Conservation (phyloP, 1,140 invertebrate species). For the Drosophila mojavensis region DNA sequence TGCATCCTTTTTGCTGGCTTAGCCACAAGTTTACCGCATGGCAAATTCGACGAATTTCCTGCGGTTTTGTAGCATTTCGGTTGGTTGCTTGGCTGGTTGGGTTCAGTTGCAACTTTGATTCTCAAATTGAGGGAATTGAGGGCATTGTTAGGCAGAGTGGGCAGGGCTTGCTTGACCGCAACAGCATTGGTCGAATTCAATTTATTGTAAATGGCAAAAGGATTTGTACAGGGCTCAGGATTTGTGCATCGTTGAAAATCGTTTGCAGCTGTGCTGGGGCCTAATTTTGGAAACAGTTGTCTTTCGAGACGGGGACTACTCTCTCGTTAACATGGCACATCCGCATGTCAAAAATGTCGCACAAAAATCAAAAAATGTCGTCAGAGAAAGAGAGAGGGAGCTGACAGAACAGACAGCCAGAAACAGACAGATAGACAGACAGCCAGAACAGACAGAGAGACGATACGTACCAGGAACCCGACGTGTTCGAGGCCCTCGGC, state of each 20-base stretch:
- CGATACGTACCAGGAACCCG: conserved; percentile 61
- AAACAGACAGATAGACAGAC: neutral
- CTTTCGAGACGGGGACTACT: conserved; percentile 4
- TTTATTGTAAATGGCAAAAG: conserved; percentile 77
- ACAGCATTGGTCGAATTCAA: conserved; percentile 81
- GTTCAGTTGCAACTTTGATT: conserved; percentile 61
- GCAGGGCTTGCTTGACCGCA: conserved; percentile 47
- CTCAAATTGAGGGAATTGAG: neutral
- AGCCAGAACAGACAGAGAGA: conserved; percentile 18
- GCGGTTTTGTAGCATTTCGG: conserved; percentile 74
- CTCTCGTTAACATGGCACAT: conserved; percentile 77
- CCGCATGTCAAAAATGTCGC: conserved; percentile 82
- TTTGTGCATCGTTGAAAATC: conserved; percentile 28
- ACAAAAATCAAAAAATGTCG: conserved; percentile 76
- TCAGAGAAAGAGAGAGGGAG: conserved; percentile 6
- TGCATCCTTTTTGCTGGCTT: conserved; percentile 60
- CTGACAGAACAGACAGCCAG: conserved; percentile 21
- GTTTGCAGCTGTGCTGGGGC: conserved; percentile 54
- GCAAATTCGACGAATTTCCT: conserved; percentile 82
- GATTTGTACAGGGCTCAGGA: conserved; percentile 56
- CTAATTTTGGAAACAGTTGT: conserved; percentile 51
- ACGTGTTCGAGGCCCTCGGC: conserved; percentile 37
- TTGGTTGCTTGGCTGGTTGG: conserved; percentile 18
- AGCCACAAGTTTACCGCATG: conserved; percentile 68
- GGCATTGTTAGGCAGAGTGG: neutral